Base-by-base conservation (phyloP, 2,113 vertebrate species). In the Carollia perspicillata region DNA sequence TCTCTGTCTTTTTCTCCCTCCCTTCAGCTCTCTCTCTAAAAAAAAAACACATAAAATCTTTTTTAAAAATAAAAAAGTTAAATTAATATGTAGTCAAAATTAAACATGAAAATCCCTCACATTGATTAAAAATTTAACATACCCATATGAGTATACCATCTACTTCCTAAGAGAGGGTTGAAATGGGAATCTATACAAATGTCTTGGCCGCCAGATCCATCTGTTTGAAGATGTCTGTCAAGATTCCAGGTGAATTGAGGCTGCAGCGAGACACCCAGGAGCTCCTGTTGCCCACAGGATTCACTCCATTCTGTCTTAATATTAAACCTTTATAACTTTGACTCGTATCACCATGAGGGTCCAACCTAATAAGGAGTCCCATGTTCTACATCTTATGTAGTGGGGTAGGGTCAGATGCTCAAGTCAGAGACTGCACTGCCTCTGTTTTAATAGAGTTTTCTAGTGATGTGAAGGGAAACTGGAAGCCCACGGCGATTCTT, bases 81-180 rank as follows among this genome's bases (percentile, higher is more conserved):
- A 78, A 40, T 87, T 55, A 84, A 16, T 44, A 66, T 23, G 30
- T 23, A 60, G n/a, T 66, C 80, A 94, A 94, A 94, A 55, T 55
- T 35, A 37, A 58, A 17, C 30, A 80, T n/a, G 51, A 91, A 75
- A 72, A 74, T 53, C 1, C 26, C 28, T 93, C 72, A 71, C 11
- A 18, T 72, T 72, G 72, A 68, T 7, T 37, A 68, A 65, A 78
- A 71, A 81, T 81, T 71, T 84, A 71, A 77, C 30, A 33, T 30
- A 49, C 8, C 6, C 30, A 1, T 90, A 83, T 93, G 51, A 47
- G 22, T 78, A 53, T 71, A 51, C 66, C 47, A 35, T 68, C 9
- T 33, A 1, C 18, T 84, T 90, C 58, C 28, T n/a, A 77, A 47
- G 30, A 1, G 1, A 49, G 16, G 28, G 6, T 47, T 63, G 33